Conservation (phyloP, 2,797 vertebrate genomes). For the Phoeniculus purpureus region DNA sequence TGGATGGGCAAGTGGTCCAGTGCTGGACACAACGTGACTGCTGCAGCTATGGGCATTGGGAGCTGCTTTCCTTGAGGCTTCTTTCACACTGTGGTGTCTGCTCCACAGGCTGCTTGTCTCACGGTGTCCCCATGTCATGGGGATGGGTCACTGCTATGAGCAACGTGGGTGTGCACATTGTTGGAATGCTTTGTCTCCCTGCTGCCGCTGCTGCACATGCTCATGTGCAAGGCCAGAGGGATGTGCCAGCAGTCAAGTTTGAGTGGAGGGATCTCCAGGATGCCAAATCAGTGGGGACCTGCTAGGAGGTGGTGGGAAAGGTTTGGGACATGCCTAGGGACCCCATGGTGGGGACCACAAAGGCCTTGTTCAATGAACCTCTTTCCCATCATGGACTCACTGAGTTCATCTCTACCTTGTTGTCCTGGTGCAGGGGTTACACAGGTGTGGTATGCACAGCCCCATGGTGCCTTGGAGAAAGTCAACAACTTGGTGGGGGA, state of each 20-base stretch:
- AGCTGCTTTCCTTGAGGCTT: accelerated
- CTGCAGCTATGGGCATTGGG: accelerated
- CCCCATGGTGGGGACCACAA: background rate
- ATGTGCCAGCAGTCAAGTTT: background rate
- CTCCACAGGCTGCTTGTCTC: background rate
- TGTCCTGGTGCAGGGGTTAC: background rate
- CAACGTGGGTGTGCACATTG: too few species aligned
- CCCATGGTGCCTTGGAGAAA: background rate
- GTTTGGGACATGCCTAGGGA: background rate
- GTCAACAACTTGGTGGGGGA: accelerated
- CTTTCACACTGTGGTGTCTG: background rate
- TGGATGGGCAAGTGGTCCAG: too few species aligned
- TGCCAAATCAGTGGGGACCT: background rate
- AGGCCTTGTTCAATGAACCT: background rate
- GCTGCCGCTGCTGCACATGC: background rate
- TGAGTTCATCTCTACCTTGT: background rate
- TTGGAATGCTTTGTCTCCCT: background rate
- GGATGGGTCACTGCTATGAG: background rate
- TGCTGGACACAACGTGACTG: background rate
- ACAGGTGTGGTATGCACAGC: background rate
- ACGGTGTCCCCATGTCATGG: background rate
- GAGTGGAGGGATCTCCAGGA: background rate
- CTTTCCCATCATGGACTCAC: accelerated
- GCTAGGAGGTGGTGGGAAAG: background rate
- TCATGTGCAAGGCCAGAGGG: background rate